Evolutionary conservation across 2,888 invertebrate species (phyloP).

Genomic region (Caenorhabditis auriculariae): DNA sequence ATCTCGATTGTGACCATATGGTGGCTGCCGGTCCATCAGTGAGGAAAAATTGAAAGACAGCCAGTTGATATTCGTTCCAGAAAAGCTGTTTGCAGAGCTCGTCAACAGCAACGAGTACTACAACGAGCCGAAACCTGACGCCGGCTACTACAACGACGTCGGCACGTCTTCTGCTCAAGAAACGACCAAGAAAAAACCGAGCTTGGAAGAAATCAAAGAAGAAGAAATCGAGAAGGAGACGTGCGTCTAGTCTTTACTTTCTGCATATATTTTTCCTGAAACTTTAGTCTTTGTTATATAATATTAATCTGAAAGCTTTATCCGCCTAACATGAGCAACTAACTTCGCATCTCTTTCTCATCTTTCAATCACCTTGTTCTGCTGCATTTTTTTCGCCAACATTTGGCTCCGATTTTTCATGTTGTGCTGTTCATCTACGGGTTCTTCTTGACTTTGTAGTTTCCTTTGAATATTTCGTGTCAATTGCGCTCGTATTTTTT

Average conservation of each 20-base stretch:
- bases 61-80: not conserved
- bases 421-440: too few species aligned
- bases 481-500: too few species aligned
- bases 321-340: too few species aligned
- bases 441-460: too few species aligned
- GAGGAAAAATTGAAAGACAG: not conserved
- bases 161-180: too few species aligned
- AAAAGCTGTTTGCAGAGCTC: not conserved
- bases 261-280: too few species aligned
- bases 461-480: too few species aligned
- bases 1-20: too few species aligned
- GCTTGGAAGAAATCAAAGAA: not conserved
- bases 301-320: too few species aligned
- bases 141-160: not conserved
- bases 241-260: too few species aligned
- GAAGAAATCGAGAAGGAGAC: not conserved
- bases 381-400: not conserved
- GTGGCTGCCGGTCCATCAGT: too few species aligned
- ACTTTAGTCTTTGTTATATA: constrained; percentile 2
- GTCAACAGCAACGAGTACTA: constrained; percentile 12
- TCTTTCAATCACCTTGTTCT: constrained; percentile 3
- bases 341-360: not conserved
- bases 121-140: constrained; percentile 11
- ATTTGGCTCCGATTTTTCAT: not conserved
- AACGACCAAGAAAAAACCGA: not conserved